Conservation (phyloP, 2,797 vertebrate species). For the Chiloscyllium punctatum region DNA sequence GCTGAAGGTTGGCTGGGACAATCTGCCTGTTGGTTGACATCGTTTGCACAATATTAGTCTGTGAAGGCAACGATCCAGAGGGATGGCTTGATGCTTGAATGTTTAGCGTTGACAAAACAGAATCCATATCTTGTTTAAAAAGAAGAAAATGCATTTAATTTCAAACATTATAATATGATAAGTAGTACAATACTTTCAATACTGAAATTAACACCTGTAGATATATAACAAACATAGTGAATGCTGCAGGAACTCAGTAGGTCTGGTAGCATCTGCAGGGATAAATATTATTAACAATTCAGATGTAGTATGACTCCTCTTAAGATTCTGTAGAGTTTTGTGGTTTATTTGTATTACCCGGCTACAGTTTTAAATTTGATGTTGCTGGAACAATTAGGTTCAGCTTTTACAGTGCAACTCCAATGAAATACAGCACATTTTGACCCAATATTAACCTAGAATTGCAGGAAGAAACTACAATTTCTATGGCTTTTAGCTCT, state of each 20-base stretch:
- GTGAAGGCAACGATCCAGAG: conserved; percentile 75
- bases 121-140: conserved; percentile 62
- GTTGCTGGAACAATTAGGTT: background rate
- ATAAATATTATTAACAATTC: no score
- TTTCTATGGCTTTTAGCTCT: background rate
- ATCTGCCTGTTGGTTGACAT: conserved; percentile 78
- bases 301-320: no score
- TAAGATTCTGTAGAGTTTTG: background rate
- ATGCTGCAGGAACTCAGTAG: no score
- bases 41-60: conserved; percentile 84
- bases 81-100: conserved; percentile 67
- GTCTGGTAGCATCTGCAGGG: no score
- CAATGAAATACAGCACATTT: background rate
- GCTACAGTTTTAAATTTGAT: background rate
- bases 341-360: background rate
- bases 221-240: no score
- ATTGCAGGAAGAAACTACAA: background rate
- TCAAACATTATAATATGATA: background rate
- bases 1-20: conserved; percentile 79
- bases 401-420: background rate
- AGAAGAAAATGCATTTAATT: background rate
- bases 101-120: conserved; percentile 79
- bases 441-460: background rate
- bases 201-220: no score
- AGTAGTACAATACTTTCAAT: background rate